Percentiles rank a stretch among this genome's conserved stretches.
Evolutionary conservation across 2,113 vertebrate genomes (phyloP).

Genomic region (Nesoenas mayeri): DNA sequence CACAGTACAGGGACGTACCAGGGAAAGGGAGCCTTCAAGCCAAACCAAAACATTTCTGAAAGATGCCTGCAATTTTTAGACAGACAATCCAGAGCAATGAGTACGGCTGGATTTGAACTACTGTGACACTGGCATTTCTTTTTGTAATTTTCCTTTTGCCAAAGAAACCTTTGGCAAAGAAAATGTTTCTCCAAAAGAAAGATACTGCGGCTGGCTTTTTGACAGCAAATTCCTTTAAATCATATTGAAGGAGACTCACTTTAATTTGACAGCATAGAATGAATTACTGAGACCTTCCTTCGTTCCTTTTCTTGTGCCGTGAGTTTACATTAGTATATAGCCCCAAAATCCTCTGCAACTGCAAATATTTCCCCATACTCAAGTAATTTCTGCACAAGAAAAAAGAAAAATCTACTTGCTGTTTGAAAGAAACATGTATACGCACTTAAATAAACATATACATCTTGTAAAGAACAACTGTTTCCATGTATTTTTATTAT

Average conservation of each 20-base stretch:
- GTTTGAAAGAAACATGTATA: background rate
- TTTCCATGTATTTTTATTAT: background rate
- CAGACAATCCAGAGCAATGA: background rate
- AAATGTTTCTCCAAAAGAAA: background rate
- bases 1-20: background rate
- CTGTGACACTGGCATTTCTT: background rate
- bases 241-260: background rate
- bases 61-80: background rate
- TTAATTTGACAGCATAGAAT: slow-evolving; percentile 14
- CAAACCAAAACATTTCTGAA: background rate
- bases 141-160: background rate
- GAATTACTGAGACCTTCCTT: background rate
- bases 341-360: background rate
- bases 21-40: background rate
- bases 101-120: background rate
- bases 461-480: background rate
- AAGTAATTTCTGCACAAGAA: background rate
- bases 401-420: background rate
- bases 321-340: background rate
- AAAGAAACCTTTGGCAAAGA: background rate
- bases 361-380: background rate
- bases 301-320: background rate
- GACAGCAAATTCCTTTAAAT: slow-evolving; percentile 32
- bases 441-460: background rate
- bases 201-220: background rate